These are phyloP conservation scores for Amazonetta brasiliensis DNA, from an alignment of 2,797 vertebrate genomes.

Conservation along the genomic window DNA sequence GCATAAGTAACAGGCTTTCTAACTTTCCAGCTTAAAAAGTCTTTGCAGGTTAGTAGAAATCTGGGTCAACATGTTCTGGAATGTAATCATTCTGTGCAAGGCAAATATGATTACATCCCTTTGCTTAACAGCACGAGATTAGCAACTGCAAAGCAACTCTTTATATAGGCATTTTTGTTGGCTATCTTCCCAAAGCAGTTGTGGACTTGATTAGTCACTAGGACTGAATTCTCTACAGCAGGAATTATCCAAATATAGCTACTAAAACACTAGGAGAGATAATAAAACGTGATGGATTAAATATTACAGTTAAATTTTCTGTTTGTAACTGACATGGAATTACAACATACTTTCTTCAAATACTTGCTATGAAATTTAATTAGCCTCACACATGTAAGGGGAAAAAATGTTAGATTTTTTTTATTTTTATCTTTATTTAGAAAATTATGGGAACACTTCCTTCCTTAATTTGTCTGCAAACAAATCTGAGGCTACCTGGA, in stretches of 20 bases:
- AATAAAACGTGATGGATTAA: neutral
- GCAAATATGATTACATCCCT: conserved; percentile 13
- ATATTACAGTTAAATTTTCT: neutral
- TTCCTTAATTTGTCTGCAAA: neutral
- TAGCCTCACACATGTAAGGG: neutral
- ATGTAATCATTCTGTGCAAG: neutral
- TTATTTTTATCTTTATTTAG: no score
- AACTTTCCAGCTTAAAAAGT: neutral
- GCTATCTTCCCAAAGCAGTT: neutral
- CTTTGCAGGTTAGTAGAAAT: neutral
- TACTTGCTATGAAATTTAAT: neutral
- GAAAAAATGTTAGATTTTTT: neutral
- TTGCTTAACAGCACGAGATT: neutral
- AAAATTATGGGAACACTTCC: neutral
- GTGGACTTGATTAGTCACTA: neutral
- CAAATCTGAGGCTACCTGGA: neutral
- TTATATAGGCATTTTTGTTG: neutral
- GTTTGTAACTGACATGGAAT: neutral
- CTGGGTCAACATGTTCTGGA: conserved; percentile 9
- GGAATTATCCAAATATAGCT: neutral
- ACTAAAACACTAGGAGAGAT: neutral
- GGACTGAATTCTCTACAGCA: neutral
- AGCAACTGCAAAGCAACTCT: neutral
- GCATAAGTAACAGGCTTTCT: neutral
- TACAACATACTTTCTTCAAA: neutral